Evolutionary conservation across 2,113 vertebrate genomes (phyloP), one percentile per base, ranked within the genome.

Genomic region (Petroica traversi): DNA sequence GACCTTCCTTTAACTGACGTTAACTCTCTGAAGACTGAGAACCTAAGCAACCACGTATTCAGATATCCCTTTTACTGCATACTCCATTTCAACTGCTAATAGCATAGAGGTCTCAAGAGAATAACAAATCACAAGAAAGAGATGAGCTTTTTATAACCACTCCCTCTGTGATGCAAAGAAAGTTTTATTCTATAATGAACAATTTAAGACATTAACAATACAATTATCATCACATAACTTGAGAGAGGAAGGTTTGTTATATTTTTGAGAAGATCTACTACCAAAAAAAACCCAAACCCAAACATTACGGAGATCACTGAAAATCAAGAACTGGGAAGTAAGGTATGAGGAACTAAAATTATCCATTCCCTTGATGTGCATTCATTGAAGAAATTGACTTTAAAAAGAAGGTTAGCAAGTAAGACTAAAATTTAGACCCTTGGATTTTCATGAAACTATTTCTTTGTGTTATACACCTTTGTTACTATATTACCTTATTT

Each of bases 101-200:
- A 92, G 33, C 89, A 75, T 3, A 24, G 34, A 95, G 43, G 41
- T 96, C 83, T 94, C 67, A 66, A 55, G 10, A 31, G 58, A 96
- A 72, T 80, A 85, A 74, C 54, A 77, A 91, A 19, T 75, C 8
- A 17, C 29, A 84, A 88, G n/a, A 75, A 77, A 49, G 72, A 57
- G 36, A 57, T 25, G 48, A 96, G 36, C 38, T 63, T 96, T 91
- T 94, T 92, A 85, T 94, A 93, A 55, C 22, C 33, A 86, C 29
- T 74, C 18, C 10, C 15, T 79, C 18, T 51, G 5, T 20, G 12
- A 26, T 78, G 20, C 17, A 83, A 61, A 61, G 23, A 10, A 89
- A 64, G 1, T 69, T 85, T 92, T 68, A 45, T 68, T 59, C 33
- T 45, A 2, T n/a, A 52, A 57, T 45, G 28, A 91, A 33, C 4